These are phyloP conservation scores for Prochilodus magdalenae DNA, from an alignment of 2,113 vertebrate genomes.

Conservation along the genomic window DNA sequence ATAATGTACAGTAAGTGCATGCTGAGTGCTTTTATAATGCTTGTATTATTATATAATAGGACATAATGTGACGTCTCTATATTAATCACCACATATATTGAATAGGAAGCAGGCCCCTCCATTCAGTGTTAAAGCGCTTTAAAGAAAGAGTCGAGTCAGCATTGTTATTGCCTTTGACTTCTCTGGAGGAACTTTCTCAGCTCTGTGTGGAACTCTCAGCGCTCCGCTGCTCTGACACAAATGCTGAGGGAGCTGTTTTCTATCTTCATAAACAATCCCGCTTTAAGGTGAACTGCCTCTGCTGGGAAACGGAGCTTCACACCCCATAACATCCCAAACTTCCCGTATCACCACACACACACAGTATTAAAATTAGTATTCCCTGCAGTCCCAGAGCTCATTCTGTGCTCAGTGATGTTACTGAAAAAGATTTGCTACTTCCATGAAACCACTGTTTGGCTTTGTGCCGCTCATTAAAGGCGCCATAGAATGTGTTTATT, in stretches of 20 bases:
- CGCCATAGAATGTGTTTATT: too few relatives aligned
- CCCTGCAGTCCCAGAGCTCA: background rate
- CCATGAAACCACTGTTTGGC: too few relatives aligned
- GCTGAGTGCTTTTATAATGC: background rate
- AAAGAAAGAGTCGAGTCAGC: slow-evolving; percentile 24
- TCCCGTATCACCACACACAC: background rate
- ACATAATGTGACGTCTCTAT: background rate
- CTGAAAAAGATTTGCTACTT: background rate
- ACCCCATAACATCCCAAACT: slow-evolving; percentile 7
- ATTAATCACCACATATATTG: background rate
- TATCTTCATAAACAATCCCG: slow-evolving; percentile 21
- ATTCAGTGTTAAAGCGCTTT: background rate
- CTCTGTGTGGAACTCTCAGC: background rate
- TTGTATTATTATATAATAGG: slow-evolving; percentile 5
- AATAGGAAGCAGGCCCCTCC: background rate
- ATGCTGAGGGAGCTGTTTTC: slow-evolving; percentile 29
- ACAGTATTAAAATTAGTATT: background rate
- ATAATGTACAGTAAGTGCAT: background rate
- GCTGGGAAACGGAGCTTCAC: slow-evolving; percentile 8
- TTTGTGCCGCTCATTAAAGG: too few relatives aligned
- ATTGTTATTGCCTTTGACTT: slow-evolving; percentile 32
- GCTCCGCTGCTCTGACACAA: slow-evolving; percentile 14
- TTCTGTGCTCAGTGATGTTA: background rate
- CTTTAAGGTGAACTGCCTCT: slow-evolving; percentile 3
- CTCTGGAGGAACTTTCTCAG: slow-evolving; percentile 5